These are phyloP conservation scores for Tanytarsus gracilentus DNA, from an alignment of 2,888 invertebrate species.

Conservation along the genomic window DNA sequence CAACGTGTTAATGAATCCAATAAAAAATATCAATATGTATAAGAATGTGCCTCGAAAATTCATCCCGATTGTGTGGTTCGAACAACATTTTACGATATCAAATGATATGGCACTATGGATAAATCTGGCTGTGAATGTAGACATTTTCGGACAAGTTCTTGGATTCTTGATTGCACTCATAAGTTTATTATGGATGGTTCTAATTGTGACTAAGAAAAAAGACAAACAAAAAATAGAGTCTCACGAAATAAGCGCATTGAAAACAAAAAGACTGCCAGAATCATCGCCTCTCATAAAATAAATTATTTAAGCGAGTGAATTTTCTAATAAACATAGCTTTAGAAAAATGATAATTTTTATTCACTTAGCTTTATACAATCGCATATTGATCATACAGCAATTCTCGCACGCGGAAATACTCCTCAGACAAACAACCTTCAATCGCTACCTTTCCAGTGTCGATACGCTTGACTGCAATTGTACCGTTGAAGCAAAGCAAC, in stretches of 20 bases:
- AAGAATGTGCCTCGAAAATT: slow-evolving; percentile 56
- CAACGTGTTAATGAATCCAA: slow-evolving; percentile 62
- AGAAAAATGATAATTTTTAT: no score
- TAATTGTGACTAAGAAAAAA: slow-evolving; percentile 32
- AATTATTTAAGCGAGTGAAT: slow-evolving; percentile 6
- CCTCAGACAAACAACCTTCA: slow-evolving; percentile 89
- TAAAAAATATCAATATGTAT: slow-evolving; percentile 55
- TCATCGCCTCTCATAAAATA: slow-evolving; percentile 36
- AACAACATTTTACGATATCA: slow-evolving; percentile 55
- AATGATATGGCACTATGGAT: slow-evolving; percentile 50
- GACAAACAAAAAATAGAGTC: slow-evolving; percentile 30
- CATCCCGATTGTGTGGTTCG: slow-evolving; percentile 73
- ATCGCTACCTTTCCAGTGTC: slow-evolving; percentile 86
- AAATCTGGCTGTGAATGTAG: slow-evolving; percentile 45
- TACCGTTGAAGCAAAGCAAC: slow-evolving; percentile 86
- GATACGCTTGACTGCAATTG: slow-evolving; percentile 78
- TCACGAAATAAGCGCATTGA: slow-evolving; percentile 28
- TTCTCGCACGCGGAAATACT: slow-evolving; percentile 88
- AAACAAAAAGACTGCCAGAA: slow-evolving; percentile 23
- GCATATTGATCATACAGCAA: slow-evolving; percentile 94
- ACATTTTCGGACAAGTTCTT: slow-evolving; percentile 47
- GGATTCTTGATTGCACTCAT: slow-evolving; percentile 44
- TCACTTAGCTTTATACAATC: slow-evolving; percentile 56
- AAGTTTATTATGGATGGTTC: slow-evolving; percentile 41
- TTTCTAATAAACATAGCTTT: neutral